Conservation (phyloP, 2,888 invertebrate genomes). For the Sympetrum striolatum region DNA sequence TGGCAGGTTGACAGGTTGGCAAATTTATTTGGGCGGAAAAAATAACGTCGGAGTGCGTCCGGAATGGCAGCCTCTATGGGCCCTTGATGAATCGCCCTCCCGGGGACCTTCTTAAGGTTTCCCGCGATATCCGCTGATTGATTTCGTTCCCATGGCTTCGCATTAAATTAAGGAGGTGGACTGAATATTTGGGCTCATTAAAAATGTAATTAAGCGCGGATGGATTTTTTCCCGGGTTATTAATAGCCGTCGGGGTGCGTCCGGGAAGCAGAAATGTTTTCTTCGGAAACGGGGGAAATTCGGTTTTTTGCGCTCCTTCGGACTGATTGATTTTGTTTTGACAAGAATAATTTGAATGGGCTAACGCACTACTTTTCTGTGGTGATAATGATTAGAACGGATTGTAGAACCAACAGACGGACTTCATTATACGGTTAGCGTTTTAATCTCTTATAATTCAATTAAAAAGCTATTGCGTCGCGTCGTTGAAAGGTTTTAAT, state of each 20-base stretch:
- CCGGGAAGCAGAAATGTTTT: neutral
- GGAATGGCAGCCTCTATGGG: neutral
- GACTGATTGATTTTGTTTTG: neutral
- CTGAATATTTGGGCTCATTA: constrained; percentile 31
- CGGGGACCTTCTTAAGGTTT: neutral
- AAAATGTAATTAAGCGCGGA: neutral
- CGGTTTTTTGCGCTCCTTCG: neutral
- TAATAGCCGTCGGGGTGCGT: neutral
- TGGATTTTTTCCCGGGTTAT: neutral
- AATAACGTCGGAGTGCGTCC: neutral
- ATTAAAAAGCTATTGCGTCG: neutral
- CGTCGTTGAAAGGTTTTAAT: neutral
- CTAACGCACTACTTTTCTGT: neutral
- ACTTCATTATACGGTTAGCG: neutral
- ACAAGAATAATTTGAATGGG: neutral
- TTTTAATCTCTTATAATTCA: neutral
- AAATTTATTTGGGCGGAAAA: constrained; percentile 20
- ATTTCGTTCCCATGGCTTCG: constrained; percentile 18
- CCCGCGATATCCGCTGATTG: constrained; percentile 4
- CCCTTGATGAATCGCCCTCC: constrained; percentile 4
- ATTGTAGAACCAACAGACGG: neutral
- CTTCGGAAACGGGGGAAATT: neutral
- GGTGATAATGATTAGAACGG: neutral
- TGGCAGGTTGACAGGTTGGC: constrained; percentile 14
- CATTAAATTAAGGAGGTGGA: constrained; percentile 1